A percentile compares a stretch with the other conserved stretches of the same genome.
phyloP scores from a whole-genome alignment of 2,113 vertebrate genomes.

The Macrotis lagotis region DNA sequence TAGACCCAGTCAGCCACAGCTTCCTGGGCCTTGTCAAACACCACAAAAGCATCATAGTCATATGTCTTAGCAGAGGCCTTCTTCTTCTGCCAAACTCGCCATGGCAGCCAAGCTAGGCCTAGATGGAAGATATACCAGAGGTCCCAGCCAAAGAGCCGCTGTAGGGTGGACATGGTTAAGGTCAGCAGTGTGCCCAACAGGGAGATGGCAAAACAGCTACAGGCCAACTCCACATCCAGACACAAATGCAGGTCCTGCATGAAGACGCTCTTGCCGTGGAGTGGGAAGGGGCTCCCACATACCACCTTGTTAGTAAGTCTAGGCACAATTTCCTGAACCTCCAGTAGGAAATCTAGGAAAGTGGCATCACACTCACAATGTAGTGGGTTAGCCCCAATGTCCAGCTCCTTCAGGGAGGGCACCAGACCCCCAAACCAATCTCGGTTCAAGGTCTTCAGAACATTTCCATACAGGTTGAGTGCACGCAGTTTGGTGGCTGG shows the following conservation, averaged over 20 bases:
- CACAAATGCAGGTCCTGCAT: slow-evolving; percentile 88
- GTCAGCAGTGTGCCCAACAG: slow-evolving; percentile 77
- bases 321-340: slow-evolving; percentile 78
- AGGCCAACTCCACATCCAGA: slow-evolving; percentile 85
- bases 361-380: slow-evolving; percentile 86
- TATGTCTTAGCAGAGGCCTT: slow-evolving; percentile 67
- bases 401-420: slow-evolving; percentile 74
- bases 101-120: slow-evolving; percentile 80
- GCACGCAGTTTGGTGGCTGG: not conserved
- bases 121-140: slow-evolving; percentile 90
- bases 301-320: slow-evolving; percentile 81
- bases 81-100: not conserved
- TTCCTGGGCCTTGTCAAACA: slow-evolving; percentile 86
- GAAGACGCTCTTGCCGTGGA: slow-evolving; percentile 80
- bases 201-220: slow-evolving; percentile 80
- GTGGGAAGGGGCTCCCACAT: slow-evolving; percentile 85
- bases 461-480: slow-evolving; percentile 88
- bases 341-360: slow-evolving; percentile 86
- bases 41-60: slow-evolving; percentile 88
- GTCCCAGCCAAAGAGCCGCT: slow-evolving; percentile 91
- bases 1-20: slow-evolving; percentile 92
- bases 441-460: slow-evolving; percentile 80
- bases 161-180: slow-evolving; percentile 82
- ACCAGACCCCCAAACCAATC: slow-evolving; percentile 80
- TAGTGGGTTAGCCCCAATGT: slow-evolving; percentile 86